Percentiles rank a stretch among this genome's conserved stretches.
phyloP scores from a whole-genome alignment of 1,140 invertebrate genomes.

The Chironomus tepperi region DNA sequence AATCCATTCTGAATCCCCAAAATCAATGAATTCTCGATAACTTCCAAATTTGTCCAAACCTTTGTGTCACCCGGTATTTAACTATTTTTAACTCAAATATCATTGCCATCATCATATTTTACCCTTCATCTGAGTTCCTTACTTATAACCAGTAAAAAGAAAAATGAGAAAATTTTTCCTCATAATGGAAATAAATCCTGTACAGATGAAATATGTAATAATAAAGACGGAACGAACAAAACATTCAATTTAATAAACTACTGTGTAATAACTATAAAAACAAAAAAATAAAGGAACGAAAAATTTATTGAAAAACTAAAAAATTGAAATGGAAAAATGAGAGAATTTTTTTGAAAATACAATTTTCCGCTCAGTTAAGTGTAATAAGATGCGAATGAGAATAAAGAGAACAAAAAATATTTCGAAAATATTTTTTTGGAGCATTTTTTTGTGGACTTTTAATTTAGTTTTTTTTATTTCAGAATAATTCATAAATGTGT shows the following conservation, averaged over 20 bases:
- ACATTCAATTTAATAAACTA: constrained; percentile 8
- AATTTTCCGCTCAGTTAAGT: constrained; percentile 7
- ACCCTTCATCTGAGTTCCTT: too few species aligned
- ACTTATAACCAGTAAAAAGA: background rate
- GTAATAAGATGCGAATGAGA: background rate
- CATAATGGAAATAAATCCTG: background rate
- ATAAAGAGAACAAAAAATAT: background rate
- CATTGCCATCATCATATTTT: too few species aligned
- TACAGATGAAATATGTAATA: background rate
- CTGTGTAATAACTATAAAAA: constrained; percentile 14
- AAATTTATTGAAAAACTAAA: background rate
- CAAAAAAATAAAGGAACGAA: background rate
- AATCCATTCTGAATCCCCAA: too few species aligned
- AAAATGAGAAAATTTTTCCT: background rate
- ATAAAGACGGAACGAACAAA: background rate
- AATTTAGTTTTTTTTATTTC: too few species aligned
- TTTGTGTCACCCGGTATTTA: too few species aligned
- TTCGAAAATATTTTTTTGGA: background rate
- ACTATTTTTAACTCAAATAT: too few species aligned
- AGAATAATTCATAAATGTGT: too few species aligned
- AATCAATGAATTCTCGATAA: too few species aligned
- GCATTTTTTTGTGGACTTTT: too few species aligned
- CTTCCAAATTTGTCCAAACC: too few species aligned
- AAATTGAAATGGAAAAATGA: background rate
- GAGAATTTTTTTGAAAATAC: background rate